Evolutionary conservation across 2,888 invertebrate genomes (phyloP).

Genomic region (Aradus depressus): DNA sequence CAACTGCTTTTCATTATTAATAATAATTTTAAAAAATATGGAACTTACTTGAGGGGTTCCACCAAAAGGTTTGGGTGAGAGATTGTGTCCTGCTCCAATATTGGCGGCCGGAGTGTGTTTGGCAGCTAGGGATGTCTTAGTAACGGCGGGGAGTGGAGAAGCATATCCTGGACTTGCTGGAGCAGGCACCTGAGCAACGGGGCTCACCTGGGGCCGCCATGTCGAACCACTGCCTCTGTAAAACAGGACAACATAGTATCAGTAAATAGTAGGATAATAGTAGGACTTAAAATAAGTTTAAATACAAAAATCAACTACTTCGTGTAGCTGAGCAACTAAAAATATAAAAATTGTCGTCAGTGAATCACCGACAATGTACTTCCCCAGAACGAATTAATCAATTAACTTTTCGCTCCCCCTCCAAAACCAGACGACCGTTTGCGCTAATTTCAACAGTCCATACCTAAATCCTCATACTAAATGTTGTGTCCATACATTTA

Average conservation of each 20-base stretch:
- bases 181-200: constrained; percentile 60
- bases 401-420: no score
- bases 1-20: no score
- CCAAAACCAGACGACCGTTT: no score
- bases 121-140: constrained; percentile 75
- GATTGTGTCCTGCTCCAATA: constrained; percentile 81
- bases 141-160: constrained; percentile 55
- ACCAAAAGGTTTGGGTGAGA: constrained; percentile 72
- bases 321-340: no score
- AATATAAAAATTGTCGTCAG: no score
- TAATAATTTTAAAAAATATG: not conserved
- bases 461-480: no score
- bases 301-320: constrained; percentile 5
- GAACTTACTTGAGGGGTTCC: constrained; percentile 26
- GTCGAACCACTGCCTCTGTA: constrained; percentile 66
- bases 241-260: constrained; percentile 22
- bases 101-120: constrained; percentile 51
- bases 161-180: constrained; percentile 42
- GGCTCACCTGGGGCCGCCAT: constrained; percentile 83
- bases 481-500: no score
- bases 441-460: no score
- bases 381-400: no score
- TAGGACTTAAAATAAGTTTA: not conserved
- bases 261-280: not conserved
- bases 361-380: no score